Evolutionary conservation across 2,113 vertebrate genomes (phyloP).

Genomic region (Setophaga coronata): DNA sequence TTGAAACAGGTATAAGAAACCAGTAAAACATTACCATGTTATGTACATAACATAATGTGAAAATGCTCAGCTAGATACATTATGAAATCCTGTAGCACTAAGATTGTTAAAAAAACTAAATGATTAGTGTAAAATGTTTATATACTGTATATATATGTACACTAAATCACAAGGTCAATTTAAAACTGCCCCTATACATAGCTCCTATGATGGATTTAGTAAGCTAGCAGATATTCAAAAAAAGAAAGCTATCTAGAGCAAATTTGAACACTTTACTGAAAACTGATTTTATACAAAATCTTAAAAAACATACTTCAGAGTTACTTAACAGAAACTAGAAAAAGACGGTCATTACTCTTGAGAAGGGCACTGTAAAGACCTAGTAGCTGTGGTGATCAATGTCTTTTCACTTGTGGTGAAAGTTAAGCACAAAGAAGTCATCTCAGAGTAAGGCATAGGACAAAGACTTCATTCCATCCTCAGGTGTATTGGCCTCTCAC

Average conservation of each 20-base stretch:
- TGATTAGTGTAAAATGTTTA: slow-evolving; percentile 77
- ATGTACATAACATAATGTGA: slow-evolving; percentile 57
- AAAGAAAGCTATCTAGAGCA: slow-evolving; percentile 36
- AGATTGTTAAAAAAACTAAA: slow-evolving; percentile 82
- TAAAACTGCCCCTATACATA: slow-evolving; percentile 60
- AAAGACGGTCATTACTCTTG: slow-evolving; percentile 45
- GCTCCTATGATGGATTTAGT: slow-evolving; percentile 36
- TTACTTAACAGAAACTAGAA: slow-evolving; percentile 70
- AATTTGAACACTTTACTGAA: slow-evolving; percentile 69
- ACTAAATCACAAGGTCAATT: slow-evolving; percentile 65
- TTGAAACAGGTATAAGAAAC: slow-evolving; percentile 66
- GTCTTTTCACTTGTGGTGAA: slow-evolving; percentile 25
- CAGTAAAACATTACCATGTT: slow-evolving; percentile 48
- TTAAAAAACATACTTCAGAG: slow-evolving; percentile 72
- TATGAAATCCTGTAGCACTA: slow-evolving; percentile 65
- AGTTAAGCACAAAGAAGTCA: slow-evolving; percentile 48
- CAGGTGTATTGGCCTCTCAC: slow-evolving; percentile 47
- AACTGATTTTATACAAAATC: slow-evolving; percentile 75
- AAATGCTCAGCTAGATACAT: slow-evolving; percentile 59
- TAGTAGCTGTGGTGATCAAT: slow-evolving; percentile 44
- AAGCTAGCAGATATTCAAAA: slow-evolving; percentile 66
- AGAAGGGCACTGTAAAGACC: slow-evolving; percentile 43
- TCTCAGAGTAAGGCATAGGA: slow-evolving; percentile 71
- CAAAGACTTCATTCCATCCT: slow-evolving; percentile 61
- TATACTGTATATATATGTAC: slow-evolving; percentile 74